Percentiles rank a stretch among this genome's conserved stretches.
Evolutionary conservation across 2,113 vertebrate genomes (phyloP).

Genomic region (Trogon melanurus): DNA sequence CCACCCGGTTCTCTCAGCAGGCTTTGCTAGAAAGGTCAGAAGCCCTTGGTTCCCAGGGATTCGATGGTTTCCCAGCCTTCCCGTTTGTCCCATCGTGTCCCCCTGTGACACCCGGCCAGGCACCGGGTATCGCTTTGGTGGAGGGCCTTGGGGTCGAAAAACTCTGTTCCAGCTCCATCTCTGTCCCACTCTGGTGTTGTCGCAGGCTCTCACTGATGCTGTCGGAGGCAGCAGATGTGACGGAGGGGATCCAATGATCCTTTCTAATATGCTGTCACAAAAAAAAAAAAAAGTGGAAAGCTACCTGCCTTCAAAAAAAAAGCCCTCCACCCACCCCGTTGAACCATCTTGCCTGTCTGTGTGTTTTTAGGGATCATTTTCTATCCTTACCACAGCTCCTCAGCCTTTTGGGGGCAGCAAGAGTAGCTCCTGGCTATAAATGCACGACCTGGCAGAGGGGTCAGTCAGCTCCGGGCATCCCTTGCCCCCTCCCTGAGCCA

Average conservation of each 20-base stretch:
- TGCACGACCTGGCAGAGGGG: not conserved
- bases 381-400: not conserved
- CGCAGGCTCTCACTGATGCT: not conserved
- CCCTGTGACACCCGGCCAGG: not conserved
- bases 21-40: slow-evolving; percentile 37
- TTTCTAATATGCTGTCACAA: not conserved
- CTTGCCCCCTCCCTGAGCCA: not conserved
- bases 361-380: not conserved
- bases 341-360: not conserved
- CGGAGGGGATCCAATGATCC: not conserved
- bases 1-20: slow-evolving; percentile 25
- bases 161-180: not conserved
- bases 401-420: not conserved
- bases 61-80: not conserved
- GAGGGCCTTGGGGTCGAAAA: not conserved
- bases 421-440: not conserved
- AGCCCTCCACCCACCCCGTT: not conserved
- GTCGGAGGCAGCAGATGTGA: not conserved
- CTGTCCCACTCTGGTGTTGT: not conserved
- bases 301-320: not conserved
- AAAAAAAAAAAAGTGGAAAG: not conserved
- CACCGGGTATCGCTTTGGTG: not conserved
- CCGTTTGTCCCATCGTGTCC: not conserved
- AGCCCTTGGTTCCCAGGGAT: slow-evolving; percentile 23
- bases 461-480: not conserved